Conservation (phyloP, 2,113 vertebrate species). For the Xenopus laevis region DNA sequence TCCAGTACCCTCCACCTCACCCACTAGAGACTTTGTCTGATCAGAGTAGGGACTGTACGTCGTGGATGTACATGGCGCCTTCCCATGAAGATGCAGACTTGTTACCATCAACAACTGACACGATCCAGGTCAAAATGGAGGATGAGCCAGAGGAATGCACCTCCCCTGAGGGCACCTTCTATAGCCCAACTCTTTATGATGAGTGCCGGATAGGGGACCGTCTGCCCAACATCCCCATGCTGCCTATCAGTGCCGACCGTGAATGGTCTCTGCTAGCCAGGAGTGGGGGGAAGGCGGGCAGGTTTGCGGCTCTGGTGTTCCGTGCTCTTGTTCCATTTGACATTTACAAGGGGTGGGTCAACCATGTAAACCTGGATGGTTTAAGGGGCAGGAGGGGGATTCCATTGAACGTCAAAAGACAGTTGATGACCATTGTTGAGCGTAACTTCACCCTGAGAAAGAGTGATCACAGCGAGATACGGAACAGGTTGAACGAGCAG, state of each 20-base stretch:
- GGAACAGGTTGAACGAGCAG: conserved; percentile 34
- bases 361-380: conserved; percentile 32
- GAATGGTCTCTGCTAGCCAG: conserved; percentile 23
- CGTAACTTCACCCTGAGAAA: conserved; percentile 27
- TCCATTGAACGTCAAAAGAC: conserved; percentile 30
- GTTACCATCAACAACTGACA: neutral
- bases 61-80: conserved; percentile 15
- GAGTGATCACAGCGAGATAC: conserved; percentile 26
- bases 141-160: neutral
- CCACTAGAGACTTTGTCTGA: conserved; percentile 7
- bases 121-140: conserved; percentile 14
- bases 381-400: conserved; percentile 26
- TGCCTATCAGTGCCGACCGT: conserved; percentile 9
- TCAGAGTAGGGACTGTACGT: neutral
- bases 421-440: conserved; percentile 22
- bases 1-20: neutral
- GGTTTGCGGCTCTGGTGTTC: conserved; percentile 31
- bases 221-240: conserved; percentile 21
- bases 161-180: neutral
- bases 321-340: conserved; percentile 33
- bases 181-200: neutral
- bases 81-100: conserved; percentile 1
- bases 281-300: conserved; percentile 18
- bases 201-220: conserved; percentile 9
- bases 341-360: conserved; percentile 35